Evolutionary conservation across 2,113 vertebrate genomes (phyloP).

Genomic region (Tetraodon nigroviridis): DNA sequence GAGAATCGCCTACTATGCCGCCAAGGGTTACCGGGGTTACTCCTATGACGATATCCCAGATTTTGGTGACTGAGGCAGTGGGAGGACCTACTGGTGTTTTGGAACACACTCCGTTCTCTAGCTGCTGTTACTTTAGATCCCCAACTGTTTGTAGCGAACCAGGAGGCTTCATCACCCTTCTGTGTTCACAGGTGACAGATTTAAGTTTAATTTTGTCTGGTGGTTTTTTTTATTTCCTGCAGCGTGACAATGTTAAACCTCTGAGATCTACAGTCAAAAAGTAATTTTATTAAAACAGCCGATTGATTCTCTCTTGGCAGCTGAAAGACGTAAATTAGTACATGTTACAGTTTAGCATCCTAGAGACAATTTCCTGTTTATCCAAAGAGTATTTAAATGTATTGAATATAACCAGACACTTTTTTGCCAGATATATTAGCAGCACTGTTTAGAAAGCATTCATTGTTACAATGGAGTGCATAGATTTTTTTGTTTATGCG

Average conservation of each 20-base stretch:
- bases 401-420: too few relatives aligned
- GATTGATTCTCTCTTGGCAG: slow-evolving; percentile 3
- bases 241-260: slow-evolving; percentile 3
- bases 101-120: not conserved
- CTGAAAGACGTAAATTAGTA: not conserved
- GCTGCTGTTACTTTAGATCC: slow-evolving; percentile 36
- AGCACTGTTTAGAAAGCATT: slow-evolving; percentile 23
- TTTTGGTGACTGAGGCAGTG: slow-evolving; percentile 83
- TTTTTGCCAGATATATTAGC: slow-evolving; percentile 8
- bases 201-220: not conserved
- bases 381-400: too few relatives aligned
- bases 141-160: slow-evolving; percentile 22
- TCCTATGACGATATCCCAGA: slow-evolving; percentile 97
- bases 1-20: slow-evolving; percentile 92
- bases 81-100: not conserved
- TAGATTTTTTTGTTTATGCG: slow-evolving; percentile 18
- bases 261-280: slow-evolving; percentile 1
- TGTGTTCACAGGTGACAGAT: slow-evolving; percentile 12
- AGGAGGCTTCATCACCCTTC: not conserved
- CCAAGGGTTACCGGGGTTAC: slow-evolving; percentile 91
- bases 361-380: too few relatives aligned
- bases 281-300: not conserved
- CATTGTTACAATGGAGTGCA: slow-evolving; percentile 35
- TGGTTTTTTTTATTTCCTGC: slow-evolving; percentile 1
- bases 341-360: too few relatives aligned